phyloP scores from a whole-genome alignment of 2,113 vertebrate species.

The Puffinus mauretanicus region DNA sequence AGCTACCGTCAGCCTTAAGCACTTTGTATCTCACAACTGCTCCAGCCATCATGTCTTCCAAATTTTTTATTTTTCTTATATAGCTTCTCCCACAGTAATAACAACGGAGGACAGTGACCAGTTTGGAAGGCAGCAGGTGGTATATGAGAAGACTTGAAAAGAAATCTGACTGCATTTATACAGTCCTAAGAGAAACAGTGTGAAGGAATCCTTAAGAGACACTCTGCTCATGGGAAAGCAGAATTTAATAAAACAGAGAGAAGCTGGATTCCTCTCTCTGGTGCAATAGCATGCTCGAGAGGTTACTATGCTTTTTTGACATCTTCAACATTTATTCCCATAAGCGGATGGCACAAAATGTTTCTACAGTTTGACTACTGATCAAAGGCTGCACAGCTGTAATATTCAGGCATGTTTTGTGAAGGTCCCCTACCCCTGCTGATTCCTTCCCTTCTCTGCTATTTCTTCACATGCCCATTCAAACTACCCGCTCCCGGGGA shows the following conservation, averaged over 20 bases:
- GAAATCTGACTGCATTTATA: background rate
- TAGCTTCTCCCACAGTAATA: background rate
- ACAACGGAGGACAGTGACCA: background rate
- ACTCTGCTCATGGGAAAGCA: background rate
- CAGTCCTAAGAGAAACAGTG: background rate
- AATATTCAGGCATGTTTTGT: background rate
- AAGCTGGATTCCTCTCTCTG: background rate
- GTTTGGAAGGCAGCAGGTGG: constrained; percentile 29
- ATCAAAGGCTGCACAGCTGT: background rate
- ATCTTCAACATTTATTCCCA: background rate
- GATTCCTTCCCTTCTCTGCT: background rate
- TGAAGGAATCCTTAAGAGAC: background rate
- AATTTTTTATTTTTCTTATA: background rate
- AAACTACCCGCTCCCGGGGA: background rate
- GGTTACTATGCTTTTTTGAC: background rate
- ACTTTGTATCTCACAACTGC: background rate
- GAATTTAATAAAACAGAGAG: constrained; percentile 42
- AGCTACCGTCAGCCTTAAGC: background rate
- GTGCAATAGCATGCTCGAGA: background rate
- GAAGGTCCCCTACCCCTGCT: background rate
- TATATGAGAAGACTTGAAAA: constrained; percentile 44
- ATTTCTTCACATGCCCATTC: background rate
- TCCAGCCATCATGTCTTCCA: background rate
- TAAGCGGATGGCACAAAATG: background rate
- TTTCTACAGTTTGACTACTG: background rate